Conservation (phyloP, 2,888 invertebrate species). For the Lasioglossum malachurum region DNA sequence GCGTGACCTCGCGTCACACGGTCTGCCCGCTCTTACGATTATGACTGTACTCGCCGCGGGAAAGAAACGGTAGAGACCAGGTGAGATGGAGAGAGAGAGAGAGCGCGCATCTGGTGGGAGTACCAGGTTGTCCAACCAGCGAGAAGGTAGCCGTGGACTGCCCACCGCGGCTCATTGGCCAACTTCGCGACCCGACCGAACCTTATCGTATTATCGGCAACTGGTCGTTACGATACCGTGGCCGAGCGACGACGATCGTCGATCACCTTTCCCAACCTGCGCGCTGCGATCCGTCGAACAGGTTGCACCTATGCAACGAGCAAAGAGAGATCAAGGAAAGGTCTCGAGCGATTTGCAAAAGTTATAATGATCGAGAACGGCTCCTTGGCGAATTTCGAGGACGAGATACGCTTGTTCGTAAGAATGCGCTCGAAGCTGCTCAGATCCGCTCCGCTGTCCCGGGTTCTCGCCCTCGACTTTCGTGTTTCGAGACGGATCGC, state of each 20-base stretch:
- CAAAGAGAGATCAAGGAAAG: neutral
- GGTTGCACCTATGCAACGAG: neutral
- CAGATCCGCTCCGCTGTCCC: neutral
- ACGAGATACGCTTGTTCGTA: constrained; percentile 1
- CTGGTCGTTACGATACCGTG: constrained; percentile 66
- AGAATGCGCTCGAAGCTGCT: neutral
- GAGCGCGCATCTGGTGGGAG: constrained; percentile 66
- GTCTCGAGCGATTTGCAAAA: neutral
- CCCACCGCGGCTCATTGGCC: constrained; percentile 83
- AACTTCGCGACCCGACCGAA: constrained; percentile 71
- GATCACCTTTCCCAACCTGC: constrained; percentile 43
- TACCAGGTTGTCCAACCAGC: constrained; percentile 80
- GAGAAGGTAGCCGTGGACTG: constrained; percentile 80
- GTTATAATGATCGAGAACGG: neutral
- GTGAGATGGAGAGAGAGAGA: constrained; percentile 60
- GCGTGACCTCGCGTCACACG: constrained; percentile 41
- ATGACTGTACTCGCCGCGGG: constrained; percentile 67
- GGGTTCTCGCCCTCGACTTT: constrained; percentile 42
- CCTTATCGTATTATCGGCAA: constrained; percentile 72
- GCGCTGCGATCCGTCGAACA: neutral
- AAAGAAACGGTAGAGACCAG: constrained; percentile 64
- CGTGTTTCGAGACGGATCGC: constrained; percentile 36
- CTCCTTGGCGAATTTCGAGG: neutral
- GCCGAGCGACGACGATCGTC: constrained; percentile 43
- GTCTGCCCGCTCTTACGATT: constrained; percentile 67